Percentiles rank a stretch among this genome's conserved stretches.
These are phyloP conservation scores for Theretra japonica DNA, from an alignment of 2,888 invertebrate genomes.

Conservation along the genomic window DNA sequence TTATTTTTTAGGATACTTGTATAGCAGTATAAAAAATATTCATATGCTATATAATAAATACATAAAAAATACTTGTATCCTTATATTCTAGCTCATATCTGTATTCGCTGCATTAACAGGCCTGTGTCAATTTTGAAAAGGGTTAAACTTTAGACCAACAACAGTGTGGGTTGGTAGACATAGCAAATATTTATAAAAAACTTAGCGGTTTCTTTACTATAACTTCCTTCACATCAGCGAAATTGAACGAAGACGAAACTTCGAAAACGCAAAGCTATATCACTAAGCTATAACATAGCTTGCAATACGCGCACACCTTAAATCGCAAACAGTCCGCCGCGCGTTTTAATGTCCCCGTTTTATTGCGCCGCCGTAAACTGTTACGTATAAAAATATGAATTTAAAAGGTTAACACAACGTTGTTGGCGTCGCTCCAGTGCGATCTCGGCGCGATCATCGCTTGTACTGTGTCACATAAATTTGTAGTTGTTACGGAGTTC, in stretches of 20 bases:
- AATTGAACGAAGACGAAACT: neutral
- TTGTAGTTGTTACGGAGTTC: neutral
- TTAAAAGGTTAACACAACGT: constrained; percentile 41
- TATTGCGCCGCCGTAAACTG: constrained; percentile 31
- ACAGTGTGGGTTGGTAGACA: too few species aligned
- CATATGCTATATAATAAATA: too few species aligned
- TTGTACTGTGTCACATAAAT: constrained; percentile 38
- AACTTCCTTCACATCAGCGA: too few species aligned
- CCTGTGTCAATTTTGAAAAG: too few species aligned
- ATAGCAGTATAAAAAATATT: too few species aligned
- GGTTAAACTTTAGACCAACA: too few species aligned
- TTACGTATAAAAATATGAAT: constrained; percentile 43
- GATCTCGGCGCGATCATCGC: constrained; percentile 38
- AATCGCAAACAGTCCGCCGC: neutral
- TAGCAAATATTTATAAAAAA: too few species aligned
- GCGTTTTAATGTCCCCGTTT: constrained; percentile 27
- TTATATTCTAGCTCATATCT: too few species aligned
- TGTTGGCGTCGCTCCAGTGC: constrained; percentile 37
- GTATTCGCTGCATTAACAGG: too few species aligned
- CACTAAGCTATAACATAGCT: neutral
- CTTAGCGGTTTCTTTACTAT: too few species aligned
- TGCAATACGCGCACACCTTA: neutral
- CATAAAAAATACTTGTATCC: too few species aligned
- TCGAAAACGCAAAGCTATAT: neutral
- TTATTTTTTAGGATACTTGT: too few species aligned